Conservation (phyloP, 2,888 invertebrate species). For the Lasius platythorax region DNA sequence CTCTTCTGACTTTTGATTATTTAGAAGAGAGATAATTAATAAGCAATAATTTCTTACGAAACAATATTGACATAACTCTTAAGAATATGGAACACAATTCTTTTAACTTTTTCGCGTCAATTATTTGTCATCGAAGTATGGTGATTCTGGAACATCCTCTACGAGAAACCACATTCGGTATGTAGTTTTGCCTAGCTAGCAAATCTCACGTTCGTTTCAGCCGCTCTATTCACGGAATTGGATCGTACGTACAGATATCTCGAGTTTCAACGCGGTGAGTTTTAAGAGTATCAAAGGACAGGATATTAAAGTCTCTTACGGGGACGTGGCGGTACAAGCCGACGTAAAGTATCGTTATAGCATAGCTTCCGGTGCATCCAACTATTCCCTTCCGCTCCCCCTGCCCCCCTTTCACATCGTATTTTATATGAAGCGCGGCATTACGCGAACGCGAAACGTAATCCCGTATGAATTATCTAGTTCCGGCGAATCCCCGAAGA, state of each 20-base stretch:
- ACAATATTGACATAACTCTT: no score
- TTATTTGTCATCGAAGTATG: slow-evolving; percentile 9
- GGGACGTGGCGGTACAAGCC: slow-evolving; percentile 36
- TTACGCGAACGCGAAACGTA: slow-evolving; percentile 34
- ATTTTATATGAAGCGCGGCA: slow-evolving; percentile 35
- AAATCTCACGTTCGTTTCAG: slow-evolving; percentile 54
- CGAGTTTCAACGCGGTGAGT: slow-evolving; percentile 66
- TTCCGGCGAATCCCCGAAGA: background rate
- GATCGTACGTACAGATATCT: slow-evolving; percentile 69
- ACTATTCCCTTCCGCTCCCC: background rate
- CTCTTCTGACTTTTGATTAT: background rate
- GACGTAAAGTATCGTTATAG: slow-evolving; percentile 66
- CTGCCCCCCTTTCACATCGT: background rate
- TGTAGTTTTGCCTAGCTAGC: slow-evolving; percentile 63
- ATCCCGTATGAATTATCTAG: slow-evolving; percentile 32
- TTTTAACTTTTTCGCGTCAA: background rate
- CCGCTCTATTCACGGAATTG: slow-evolving; percentile 71
- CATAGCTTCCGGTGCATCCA: slow-evolving; percentile 28
- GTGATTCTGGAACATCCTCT: slow-evolving; percentile 7
- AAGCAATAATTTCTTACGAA: background rate
- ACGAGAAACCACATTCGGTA: slow-evolving; percentile 25
- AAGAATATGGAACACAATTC: background rate
- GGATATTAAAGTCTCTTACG: slow-evolving; percentile 76
- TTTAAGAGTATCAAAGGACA: slow-evolving; percentile 74
- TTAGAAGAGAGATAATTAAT: background rate